Percentiles rank a stretch among this genome's conserved stretches.
These are phyloP conservation scores for Anoplolepis gracilipes DNA, from an alignment of 1,140 invertebrate species.

Conservation along the genomic window DNA sequence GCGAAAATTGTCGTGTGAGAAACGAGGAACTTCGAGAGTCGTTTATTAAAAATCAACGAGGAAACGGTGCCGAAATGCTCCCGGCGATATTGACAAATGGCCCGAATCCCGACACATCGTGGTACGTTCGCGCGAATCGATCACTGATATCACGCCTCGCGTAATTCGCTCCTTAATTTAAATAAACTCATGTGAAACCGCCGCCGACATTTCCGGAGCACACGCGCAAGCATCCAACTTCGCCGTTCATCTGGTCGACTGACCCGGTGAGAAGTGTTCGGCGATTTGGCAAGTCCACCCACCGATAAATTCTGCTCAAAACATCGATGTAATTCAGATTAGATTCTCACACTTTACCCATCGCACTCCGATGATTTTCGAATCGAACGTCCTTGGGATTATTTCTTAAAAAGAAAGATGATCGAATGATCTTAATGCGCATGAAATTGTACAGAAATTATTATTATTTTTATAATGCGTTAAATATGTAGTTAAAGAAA, in stretches of 20 bases:
- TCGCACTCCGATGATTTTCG: conserved; percentile 22
- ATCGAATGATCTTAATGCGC: neutral
- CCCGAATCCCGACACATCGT: conserved; percentile 61
- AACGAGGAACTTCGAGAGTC: conserved; percentile 41
- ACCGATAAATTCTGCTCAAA: conserved; percentile 43
- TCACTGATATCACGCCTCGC: neutral
- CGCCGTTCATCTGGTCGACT: neutral
- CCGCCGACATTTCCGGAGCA: conserved; percentile 21
- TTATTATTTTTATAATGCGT: neutral
- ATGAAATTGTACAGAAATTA: neutral
- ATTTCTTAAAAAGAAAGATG: neutral
- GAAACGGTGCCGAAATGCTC: conserved; percentile 55
- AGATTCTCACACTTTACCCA: conserved; percentile 10
- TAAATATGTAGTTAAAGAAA: neutral
- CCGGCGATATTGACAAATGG: conserved; percentile 64
- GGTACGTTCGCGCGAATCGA: conserved; percentile 29
- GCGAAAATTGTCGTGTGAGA: conserved; percentile 60
- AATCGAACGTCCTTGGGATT: neutral
- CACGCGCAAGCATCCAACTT: neutral
- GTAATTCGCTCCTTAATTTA: conserved; percentile 12
- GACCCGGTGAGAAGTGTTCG: conserved; percentile 21
- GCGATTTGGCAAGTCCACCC: conserved; percentile 29
- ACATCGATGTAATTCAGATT: conserved; percentile 49
- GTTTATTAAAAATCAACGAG: conserved; percentile 70
- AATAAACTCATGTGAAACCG: conserved; percentile 14